A percentile compares a stretch with the other conserved stretches of the same genome.
Evolutionary conservation across 2,797 vertebrate genomes (phyloP).

Genomic region (Bryconaethiops microstoma): DNA sequence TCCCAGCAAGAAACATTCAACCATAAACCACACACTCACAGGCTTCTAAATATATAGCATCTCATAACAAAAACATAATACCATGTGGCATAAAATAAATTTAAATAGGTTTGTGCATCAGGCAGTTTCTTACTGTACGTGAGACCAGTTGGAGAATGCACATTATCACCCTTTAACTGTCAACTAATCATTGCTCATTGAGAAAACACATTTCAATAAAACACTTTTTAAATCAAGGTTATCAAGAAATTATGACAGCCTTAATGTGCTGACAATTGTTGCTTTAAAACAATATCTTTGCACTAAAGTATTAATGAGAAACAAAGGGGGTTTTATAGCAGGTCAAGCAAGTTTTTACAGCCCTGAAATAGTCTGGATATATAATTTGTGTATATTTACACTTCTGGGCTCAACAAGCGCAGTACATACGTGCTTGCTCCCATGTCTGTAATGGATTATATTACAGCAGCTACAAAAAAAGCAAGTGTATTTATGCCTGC

Average conservation of each 20-base stretch:
- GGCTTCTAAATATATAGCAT: neutral
- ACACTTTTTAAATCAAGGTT: too few species aligned
- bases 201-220: too few species aligned
- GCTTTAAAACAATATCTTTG: neutral
- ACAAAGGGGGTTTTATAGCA: too few species aligned
- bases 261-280: neutral
- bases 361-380: neutral
- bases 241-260: neutral
- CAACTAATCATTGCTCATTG: too few species aligned
- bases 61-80: neutral
- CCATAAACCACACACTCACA: neutral
- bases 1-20: neutral
- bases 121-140: too few species aligned
- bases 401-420: too few species aligned
- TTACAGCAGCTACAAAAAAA: neutral
- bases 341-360: neutral
- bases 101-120: too few species aligned
- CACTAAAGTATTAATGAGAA: neutral
- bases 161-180: too few species aligned
- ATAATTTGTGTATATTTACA: neutral
- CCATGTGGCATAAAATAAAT: neutral
- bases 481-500: neutral
- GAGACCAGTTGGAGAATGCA: too few species aligned
- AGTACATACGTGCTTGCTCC: neutral
- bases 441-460: neutral